Evolutionary conservation across 2,797 vertebrate genomes (phyloP).

Genomic region (Neosilurus mollespiculum): DNA sequence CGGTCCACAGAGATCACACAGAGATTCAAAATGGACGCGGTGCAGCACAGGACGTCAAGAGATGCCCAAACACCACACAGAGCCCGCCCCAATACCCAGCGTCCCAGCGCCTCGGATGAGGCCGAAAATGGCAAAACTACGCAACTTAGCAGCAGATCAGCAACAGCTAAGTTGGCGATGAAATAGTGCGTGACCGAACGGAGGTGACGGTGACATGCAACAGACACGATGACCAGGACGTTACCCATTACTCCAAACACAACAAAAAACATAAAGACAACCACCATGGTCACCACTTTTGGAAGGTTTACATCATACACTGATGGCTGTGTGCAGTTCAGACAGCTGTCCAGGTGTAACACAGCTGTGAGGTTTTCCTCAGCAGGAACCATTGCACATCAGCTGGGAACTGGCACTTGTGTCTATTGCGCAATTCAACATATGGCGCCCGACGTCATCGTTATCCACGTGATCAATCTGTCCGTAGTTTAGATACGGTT

Average conservation of each 20-base stretch:
- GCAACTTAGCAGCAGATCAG: slow-evolving; percentile 75
- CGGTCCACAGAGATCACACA: slow-evolving; percentile 80
- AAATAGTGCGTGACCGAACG: slow-evolving; percentile 78
- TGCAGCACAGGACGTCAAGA: slow-evolving; percentile 79
- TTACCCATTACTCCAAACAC: slow-evolving; percentile 78
- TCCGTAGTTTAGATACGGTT: background rate
- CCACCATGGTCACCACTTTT: slow-evolving; percentile 66
- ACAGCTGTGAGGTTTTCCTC: slow-evolving; percentile 61
- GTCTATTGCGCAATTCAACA: background rate
- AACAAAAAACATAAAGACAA: slow-evolving; percentile 70
- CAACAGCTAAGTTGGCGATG: slow-evolving; percentile 76
- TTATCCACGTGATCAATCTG: background rate
- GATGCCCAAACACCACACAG: slow-evolving; percentile 77
- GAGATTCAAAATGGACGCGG: slow-evolving; percentile 79
- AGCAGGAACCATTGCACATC: slow-evolving; percentile 58
- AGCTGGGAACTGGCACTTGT: background rate
- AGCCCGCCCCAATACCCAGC: slow-evolving; percentile 75
- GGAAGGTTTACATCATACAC: slow-evolving; percentile 58
- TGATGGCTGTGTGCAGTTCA: slow-evolving; percentile 67
- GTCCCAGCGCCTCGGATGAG: slow-evolving; percentile 69
- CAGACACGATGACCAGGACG: slow-evolving; percentile 77
- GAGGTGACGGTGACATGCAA: slow-evolving; percentile 73
- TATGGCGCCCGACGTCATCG: background rate
- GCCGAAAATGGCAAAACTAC: slow-evolving; percentile 77
- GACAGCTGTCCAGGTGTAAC: slow-evolving; percentile 56